Evolutionary conservation across 2,113 vertebrate genomes (phyloP).

Genomic region (Microtus oregoni): DNA sequence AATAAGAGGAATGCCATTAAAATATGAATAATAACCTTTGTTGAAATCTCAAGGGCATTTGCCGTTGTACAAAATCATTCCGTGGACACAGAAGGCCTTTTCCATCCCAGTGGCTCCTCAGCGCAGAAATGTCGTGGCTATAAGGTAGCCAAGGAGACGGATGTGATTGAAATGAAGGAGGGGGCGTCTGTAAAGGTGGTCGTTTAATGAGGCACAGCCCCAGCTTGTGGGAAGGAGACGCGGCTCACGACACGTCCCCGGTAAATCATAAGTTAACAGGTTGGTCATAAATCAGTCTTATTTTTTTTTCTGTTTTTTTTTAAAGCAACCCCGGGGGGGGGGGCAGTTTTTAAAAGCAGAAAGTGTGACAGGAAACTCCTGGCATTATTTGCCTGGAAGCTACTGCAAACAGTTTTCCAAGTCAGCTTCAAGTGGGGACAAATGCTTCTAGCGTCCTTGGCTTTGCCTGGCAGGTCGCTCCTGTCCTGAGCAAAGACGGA

Average conservation of each 20-base stretch:
- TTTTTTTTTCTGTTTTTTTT: not conserved
- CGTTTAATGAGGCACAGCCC: not conserved
- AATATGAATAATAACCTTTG: constrained; percentile 57
- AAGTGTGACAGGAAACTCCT: constrained; percentile 7
- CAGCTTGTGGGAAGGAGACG: not conserved
- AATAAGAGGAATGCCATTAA: constrained; percentile 59
- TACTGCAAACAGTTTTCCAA: constrained; percentile 59
- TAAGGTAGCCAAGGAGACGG: not conserved
- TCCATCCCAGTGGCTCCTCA: constrained; percentile 31
- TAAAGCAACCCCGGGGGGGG: not conserved
- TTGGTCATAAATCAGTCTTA: constrained; percentile 9
- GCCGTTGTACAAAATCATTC: constrained; percentile 44
- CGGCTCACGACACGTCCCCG: not conserved
- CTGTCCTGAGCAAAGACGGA: constrained; percentile 47
- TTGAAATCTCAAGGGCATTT: constrained; percentile 58
- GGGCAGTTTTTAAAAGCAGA: constrained; percentile 3
- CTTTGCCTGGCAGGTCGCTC: constrained; percentile 8
- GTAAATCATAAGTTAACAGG: constrained; percentile 32
- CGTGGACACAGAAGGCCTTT: constrained; percentile 37
- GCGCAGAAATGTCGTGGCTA: not conserved
- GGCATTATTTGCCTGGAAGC: constrained; percentile 30
- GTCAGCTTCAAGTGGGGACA: constrained; percentile 53
- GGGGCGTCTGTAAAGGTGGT: not conserved
- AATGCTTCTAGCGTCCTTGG: constrained; percentile 5
- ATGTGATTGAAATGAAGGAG: constrained; percentile 20